Conservation (phyloP, 2,797 vertebrate genomes). For the Chanos chanos region DNA sequence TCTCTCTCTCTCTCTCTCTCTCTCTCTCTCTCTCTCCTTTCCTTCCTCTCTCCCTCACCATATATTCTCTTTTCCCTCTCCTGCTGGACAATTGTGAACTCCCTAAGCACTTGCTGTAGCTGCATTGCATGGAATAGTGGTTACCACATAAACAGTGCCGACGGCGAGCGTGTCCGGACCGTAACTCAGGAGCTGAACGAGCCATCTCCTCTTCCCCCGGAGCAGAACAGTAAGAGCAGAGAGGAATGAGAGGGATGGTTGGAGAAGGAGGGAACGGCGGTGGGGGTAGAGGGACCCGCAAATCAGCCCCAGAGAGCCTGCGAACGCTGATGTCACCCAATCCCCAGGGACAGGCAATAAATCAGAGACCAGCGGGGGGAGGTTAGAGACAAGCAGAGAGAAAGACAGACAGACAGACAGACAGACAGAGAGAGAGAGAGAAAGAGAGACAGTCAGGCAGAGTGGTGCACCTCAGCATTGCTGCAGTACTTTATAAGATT, state of each 20-base stretch:
- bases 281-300: conserved; percentile 43
- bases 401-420: not conserved
- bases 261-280: conserved; percentile 33
- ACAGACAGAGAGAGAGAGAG: conserved; percentile 13
- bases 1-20: conserved; percentile 7
- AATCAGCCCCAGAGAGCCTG: conserved; percentile 56
- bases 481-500: conserved; percentile 68
- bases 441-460: conserved; percentile 47
- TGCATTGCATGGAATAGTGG: conserved; percentile 27
- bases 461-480: too few species aligned
- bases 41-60: conserved; percentile 8
- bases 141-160: conserved; percentile 13
- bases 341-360: conserved; percentile 55
- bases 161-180: conserved; percentile 17
- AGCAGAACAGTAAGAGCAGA: too few species aligned
- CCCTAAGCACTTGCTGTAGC: conserved; percentile 27
- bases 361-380: conserved; percentile 53
- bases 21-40: conserved; percentile 1
- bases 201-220: conserved; percentile 20
- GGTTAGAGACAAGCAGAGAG: not conserved
- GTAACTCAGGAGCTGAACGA: conserved; percentile 28
- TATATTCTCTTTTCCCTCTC: not conserved
- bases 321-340: conserved; percentile 43
- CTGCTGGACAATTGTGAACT: conserved; percentile 2
- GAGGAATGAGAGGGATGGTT: conserved; percentile 27